These are phyloP conservation scores for Lagopus leucura DNA, from an alignment of 2,113 vertebrate species.

Conservation along the genomic window DNA sequence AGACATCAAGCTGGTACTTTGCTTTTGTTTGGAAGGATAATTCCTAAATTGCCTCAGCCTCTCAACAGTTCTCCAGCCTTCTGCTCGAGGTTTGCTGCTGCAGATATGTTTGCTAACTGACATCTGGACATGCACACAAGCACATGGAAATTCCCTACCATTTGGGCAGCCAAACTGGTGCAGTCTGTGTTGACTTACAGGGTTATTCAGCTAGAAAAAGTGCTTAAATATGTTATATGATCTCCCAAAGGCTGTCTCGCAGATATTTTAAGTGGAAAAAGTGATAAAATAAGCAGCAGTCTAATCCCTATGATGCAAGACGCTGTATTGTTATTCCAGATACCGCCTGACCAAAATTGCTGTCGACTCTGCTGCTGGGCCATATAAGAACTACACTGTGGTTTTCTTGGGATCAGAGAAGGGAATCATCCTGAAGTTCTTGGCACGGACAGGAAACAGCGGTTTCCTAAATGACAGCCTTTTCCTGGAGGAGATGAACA, in stretches of 20 bases:
- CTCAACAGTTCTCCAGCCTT: neutral
- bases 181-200: neutral
- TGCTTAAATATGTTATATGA: neutral
- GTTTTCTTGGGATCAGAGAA: slow-evolving; percentile 97
- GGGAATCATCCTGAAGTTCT: slow-evolving; percentile 96
- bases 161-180: neutral
- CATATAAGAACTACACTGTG: slow-evolving; percentile 91
- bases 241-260: slow-evolving; percentile 31
- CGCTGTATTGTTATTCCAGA: slow-evolving; percentile 76
- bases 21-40: neutral
- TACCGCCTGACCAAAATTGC: slow-evolving; percentile 96
- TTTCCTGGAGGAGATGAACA: slow-evolving; percentile 95
- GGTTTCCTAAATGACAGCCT: slow-evolving; percentile 96
- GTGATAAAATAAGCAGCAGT: slow-evolving; percentile 5
- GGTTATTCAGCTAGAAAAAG: neutral
- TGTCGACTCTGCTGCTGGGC: slow-evolving; percentile 91
- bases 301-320: slow-evolving; percentile 17
- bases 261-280: slow-evolving; percentile 25
- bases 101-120: neutral
- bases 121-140: neutral
- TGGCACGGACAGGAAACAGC: slow-evolving; percentile 90
- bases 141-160: neutral
- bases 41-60: slow-evolving; percentile 28
- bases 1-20: neutral
- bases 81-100: neutral